Evolutionary conservation across 2,113 vertebrate genomes (phyloP), one percentile per base, ranked within the genome.

Genomic region (Gavialis gangeticus): DNA sequence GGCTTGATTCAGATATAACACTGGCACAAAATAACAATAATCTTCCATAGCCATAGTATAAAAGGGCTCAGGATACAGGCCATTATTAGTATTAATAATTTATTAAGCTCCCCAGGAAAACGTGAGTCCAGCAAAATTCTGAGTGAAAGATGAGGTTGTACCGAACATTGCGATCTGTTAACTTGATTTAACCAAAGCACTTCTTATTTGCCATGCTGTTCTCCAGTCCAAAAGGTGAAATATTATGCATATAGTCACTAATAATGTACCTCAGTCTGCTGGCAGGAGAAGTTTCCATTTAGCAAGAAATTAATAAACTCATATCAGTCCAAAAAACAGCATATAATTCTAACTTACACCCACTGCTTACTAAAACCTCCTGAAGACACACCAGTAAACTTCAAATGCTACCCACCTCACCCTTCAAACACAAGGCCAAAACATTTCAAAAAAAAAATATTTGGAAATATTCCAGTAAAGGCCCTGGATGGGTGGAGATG

Each of bases 341-440:
- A n/a, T 56, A 37, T 56, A 55, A 55, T 14, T 22, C 27, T 6
- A 63, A n/a, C 7, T 7, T 12, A 16, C 1, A 2, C 0, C 1
- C 30, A 37, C 5, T 5, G 67, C 18, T 19, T 28, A 22, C 12
- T 12, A 11, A 71, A 24, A 71, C 37, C 13, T 71, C 22, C 34
- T 37, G 21, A 37, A 46, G 46, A 9, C 46, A 46, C 46, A 46
- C 46, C 46, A 9, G 46, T 46, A 46, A 46, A 46, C 46, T 46
- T 46, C 8, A 46, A 46, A 46, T 9, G 46, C 46, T 46, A 9
- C 46, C 8, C 9, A 46, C 46, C 46, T 46, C 46, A 46, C 46
- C 46, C 46, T 46, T 46, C 46, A 46, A 46, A 46, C 46, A 46
- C 46, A 46, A 46, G 46, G 46, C 46, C 46, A 46, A 46, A 46